Evolutionary conservation across 2,113 vertebrate genomes (phyloP), one percentile per base, ranked within the genome.

Genomic region (Grantiella picta): DNA sequence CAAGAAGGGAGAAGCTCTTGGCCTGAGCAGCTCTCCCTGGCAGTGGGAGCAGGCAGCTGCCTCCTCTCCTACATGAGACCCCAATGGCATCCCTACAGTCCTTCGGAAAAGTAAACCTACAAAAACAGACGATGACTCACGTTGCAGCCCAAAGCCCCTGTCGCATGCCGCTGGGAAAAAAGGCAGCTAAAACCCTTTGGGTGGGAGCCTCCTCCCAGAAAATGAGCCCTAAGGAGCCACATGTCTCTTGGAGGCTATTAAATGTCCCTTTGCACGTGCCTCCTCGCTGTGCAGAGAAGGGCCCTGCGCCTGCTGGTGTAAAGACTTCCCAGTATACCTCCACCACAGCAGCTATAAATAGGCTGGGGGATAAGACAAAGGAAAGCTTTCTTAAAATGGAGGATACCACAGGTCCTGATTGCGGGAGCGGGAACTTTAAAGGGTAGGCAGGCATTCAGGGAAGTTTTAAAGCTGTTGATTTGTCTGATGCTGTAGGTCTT

Each of bases 351-450:
- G 35, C 84, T 92, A 82, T 87, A 89, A 93, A 93, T 90, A 95
- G 57, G 61, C 82, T 56, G 40, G 33, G 50, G 91, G 56, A 81
- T 78, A 92, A 93, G 83, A 91, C 86, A 94, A 94, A 92, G 60
- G 64, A 72, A 83, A 66, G 20, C 44, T 78, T 92, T 84, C 83
- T 93, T 83, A 84, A 95, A 94, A 91, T 71, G 72, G 83, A 86
- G 60, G 59, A 45, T 42, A 50, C 44, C 76, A 61, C 5, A 4
- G n/a, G 36, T 54, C 33, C 68, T 21, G 47, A 35, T 88, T 54
- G 68, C 38, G 81, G 53, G 75, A 80, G 72, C 0, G 0, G 38
- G 52, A 64, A 25, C 15, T 78, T 73, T 42, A 57, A 40, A 86
- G 47, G 19, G 33, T 63, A 70, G 56, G 38, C 45, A 57, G 38